A percentile compares a stretch with the other conserved stretches of the same genome.
phyloP scores from a whole-genome alignment of 2,888 invertebrate species.

The Pilophorus perplexus region DNA sequence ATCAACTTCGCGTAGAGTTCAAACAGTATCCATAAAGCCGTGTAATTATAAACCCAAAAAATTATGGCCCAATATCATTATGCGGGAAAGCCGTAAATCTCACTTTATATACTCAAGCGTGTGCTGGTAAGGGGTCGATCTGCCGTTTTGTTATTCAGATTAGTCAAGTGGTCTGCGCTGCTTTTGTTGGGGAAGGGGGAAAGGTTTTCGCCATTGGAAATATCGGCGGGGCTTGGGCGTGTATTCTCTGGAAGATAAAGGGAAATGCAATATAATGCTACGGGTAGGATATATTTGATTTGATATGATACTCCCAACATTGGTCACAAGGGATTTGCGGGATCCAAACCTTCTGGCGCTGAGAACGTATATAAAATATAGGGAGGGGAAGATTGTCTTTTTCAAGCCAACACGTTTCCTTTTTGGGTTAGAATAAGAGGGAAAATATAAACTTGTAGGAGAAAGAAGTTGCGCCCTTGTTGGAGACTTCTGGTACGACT shows the following conservation, averaged over 20 bases:
- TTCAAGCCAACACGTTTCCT: too few relatives aligned
- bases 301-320: constrained; percentile 30
- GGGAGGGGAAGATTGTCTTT: too few relatives aligned
- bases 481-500: too few relatives aligned
- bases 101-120: constrained; percentile 25
- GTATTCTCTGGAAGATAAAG: constrained; percentile 16
- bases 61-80: constrained; percentile 29
- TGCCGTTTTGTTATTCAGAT: constrained; percentile 34
- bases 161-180: background rate
- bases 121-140: constrained; percentile 9
- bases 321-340: constrained; percentile 25
- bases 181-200: too few relatives aligned
- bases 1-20: constrained; percentile 13
- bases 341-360: constrained; percentile 1
- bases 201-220: background rate
- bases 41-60: constrained; percentile 14
- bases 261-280: constrained; percentile 35
- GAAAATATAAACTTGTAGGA: too few relatives aligned
- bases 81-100: constrained; percentile 24
- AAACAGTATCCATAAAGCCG: background rate
- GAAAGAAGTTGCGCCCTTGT: too few relatives aligned
- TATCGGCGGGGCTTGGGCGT: constrained; percentile 16
- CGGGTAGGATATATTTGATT: constrained; percentile 33
- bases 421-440: too few relatives aligned
- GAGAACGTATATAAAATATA: constrained; percentile 2